Base-by-base conservation (phyloP, 2,888 invertebrate genomes). In the Andrena bucephala region DNA sequence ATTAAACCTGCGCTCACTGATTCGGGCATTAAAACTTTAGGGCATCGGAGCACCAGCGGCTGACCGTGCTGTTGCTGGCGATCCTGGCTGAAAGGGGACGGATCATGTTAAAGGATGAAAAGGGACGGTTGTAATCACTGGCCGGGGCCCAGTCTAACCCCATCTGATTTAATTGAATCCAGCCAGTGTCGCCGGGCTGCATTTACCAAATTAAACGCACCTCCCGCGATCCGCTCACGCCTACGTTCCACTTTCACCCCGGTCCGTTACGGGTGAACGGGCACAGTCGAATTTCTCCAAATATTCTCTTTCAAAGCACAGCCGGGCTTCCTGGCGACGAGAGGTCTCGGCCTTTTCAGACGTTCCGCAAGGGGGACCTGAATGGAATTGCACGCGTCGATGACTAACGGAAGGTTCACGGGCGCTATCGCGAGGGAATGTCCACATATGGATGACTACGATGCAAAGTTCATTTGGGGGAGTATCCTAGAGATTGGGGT, bases 1-100 rank as follows among this genome's bases (percentile, higher is more conserved):
- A 85, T 87, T 86, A 88, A 89, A 87, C 85, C 85, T 77, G 84
- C 74, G 83, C 76, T 75, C 88, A 83, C 81, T 89, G 87, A 89
- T 85, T 86, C 87, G 77, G 83, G 82, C 81, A 87, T 90, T 90
- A 90, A 90, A 90, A 89, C 87, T 89, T 90, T 86, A 74, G 86
- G 83, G 73, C 80, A 82, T 76, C 78, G 69, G 42, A 68, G 70
- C 70, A 81, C 65, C 80, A 42, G n/a, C 24, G 57, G 65, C 10
- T 33, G 7, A 36, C 36, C 16, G 10, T 20, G 20, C 42, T 13
- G 67, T 27, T 76, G 31, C 83, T 52, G 48, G 60, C 68, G 62
- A 72, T 70, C 68, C 67, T 59, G 50, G n/a, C n/a, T 67, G 77
- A 83, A 81, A 83, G 74, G 74, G 86, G 42, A 60, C 10, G 72